Evolutionary conservation across 2,797 vertebrate genomes (phyloP).

Genomic region (Syngnathus rostellatus): DNA sequence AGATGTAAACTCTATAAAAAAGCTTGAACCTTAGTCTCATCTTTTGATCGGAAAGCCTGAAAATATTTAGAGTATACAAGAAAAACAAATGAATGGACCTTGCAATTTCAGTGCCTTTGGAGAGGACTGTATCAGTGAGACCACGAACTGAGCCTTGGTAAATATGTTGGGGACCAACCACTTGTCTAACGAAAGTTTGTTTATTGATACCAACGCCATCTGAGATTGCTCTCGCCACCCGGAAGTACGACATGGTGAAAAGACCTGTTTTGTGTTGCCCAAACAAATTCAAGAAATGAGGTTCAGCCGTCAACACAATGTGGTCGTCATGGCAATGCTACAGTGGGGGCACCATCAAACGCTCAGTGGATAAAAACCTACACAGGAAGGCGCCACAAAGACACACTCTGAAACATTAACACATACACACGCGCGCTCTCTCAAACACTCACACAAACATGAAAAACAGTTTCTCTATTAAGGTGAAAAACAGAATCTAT

Average conservation of each 20-base stretch:
- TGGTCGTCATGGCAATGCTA: constrained; percentile 56
- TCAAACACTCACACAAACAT: constrained; percentile 28
- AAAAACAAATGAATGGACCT: too few relatives aligned
- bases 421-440: constrained; percentile 7
- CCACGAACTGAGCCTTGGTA: too few relatives aligned
- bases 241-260: background rate
- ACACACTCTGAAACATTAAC: constrained; percentile 16
- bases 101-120: too few relatives aligned
- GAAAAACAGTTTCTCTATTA: constrained; percentile 45
- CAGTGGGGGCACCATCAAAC: constrained; percentile 45
- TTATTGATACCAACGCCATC: background rate
- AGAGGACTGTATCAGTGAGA: too few relatives aligned
- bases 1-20: too few relatives aligned
- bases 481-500: constrained; percentile 62
- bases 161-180: too few relatives aligned
- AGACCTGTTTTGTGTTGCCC: constrained; percentile 31
- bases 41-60: too few relatives aligned
- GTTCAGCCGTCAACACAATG: constrained; percentile 75
- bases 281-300: constrained; percentile 15
- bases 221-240: background rate
- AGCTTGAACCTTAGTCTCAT: too few relatives aligned
- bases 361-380: constrained; percentile 28
- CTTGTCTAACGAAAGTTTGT: too few relatives aligned
- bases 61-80: too few relatives aligned
- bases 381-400: constrained; percentile 18